phyloP scores from a whole-genome alignment of 2,888 invertebrate genomes.

The Melanargia galathea region DNA sequence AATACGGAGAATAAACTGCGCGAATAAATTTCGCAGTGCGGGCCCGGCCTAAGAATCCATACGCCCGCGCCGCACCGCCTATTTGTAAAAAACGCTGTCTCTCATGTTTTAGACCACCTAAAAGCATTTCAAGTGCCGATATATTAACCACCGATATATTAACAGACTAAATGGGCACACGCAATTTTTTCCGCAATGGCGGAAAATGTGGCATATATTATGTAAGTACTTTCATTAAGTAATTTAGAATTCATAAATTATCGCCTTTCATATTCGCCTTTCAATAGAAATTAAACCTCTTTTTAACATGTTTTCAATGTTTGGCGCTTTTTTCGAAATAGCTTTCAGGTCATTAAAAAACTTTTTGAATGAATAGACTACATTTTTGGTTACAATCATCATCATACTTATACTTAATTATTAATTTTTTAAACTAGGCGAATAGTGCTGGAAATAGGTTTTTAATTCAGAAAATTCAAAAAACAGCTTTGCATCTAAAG shows the following conservation, averaged over 20 bases:
- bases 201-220: conserved; percentile 37
- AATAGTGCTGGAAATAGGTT: too few species aligned
- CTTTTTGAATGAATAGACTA: not conserved
- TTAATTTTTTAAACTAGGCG: too few species aligned
- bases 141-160: conserved; percentile 51
- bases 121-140: conserved; percentile 55
- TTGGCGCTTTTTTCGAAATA: conserved; percentile 11
- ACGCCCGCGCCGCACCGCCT: too few species aligned
- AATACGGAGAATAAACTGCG: too few species aligned
- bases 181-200: conserved; percentile 38
- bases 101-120: conserved; percentile 39
- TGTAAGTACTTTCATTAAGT: conserved; percentile 39
- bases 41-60: too few species aligned
- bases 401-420: too few species aligned
- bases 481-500: too few species aligned
- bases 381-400: not conserved
- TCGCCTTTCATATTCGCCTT: conserved; percentile 7
- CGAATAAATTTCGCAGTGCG: too few species aligned
- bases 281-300: conserved; percentile 18
- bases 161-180: conserved; percentile 48
- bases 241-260: conserved; percentile 33
- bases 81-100: not conserved
- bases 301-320: conserved; percentile 20
- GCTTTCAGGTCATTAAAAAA: not conserved
- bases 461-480: too few species aligned